Conservation (phyloP, 2,797 vertebrate species). For the Pseudomugil gertrudae region DNA sequence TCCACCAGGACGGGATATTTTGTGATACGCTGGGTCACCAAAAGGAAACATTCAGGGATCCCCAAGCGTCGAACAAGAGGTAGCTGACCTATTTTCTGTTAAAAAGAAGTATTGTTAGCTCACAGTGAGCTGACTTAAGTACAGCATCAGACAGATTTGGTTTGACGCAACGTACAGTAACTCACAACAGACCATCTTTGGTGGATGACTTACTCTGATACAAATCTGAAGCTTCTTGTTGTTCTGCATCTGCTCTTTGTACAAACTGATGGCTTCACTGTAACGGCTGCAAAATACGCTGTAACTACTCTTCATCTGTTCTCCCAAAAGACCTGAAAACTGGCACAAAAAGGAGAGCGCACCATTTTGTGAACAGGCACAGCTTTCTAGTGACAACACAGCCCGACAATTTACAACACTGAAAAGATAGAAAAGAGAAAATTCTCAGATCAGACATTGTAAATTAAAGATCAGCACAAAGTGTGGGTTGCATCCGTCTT, state of each 20-base stretch:
- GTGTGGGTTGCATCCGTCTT: too few species aligned
- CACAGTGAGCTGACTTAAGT: background rate
- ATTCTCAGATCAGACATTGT: too few species aligned
- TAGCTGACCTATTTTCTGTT: constrained; percentile 89
- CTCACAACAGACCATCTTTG: background rate
- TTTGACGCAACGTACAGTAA: too few species aligned
- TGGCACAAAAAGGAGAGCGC: constrained; percentile 47
- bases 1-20: constrained; percentile 96
- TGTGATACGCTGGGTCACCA: constrained; percentile 95
- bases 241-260: constrained; percentile 90
- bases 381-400: background rate
- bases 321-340: constrained; percentile 90
- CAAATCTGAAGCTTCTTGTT: constrained; percentile 92
- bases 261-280: constrained; percentile 84
- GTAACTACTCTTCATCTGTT: constrained; percentile 85
- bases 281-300: constrained; percentile 88
- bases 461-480: too few species aligned
- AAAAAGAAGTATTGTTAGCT: background rate
- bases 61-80: constrained; percentile 88
- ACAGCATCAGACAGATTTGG: background rate
- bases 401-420: background rate
- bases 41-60: constrained; percentile 90
- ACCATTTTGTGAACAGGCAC: background rate
- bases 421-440: background rate
- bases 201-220: constrained; percentile 83